phyloP scores from a whole-genome alignment of 2,113 vertebrate genomes.

The Anolis carolinensis region DNA sequence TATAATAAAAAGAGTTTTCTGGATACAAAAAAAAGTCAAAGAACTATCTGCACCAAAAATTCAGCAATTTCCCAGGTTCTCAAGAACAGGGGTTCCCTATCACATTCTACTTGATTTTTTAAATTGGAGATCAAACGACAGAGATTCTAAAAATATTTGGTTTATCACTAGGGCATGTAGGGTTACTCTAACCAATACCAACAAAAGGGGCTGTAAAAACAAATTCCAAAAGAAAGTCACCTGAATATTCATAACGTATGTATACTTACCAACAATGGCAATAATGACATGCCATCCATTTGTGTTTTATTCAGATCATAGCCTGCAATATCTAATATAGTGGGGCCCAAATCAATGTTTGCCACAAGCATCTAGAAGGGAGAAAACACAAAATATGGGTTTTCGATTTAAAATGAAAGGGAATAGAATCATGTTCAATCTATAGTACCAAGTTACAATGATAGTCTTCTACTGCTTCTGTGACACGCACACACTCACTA shows the following conservation, averaged over 20 bases:
- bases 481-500: not conserved
- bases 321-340: constrained; percentile 94
- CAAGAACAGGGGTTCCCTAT: not conserved
- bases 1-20: no score
- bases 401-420: constrained; percentile 12
- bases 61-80: not conserved
- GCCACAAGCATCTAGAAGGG: constrained; percentile 85
- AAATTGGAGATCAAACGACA: no score
- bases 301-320: constrained; percentile 87
- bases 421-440: not conserved
- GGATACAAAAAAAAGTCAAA: no score
- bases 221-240: not conserved
- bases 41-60: no score
- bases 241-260: rapidly evolving
- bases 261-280: constrained; percentile 87
- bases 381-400: not conserved
- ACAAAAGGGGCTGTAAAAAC: not conserved
- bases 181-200: not conserved
- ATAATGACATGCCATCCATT: constrained; percentile 95
- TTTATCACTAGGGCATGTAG: not conserved
- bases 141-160: not conserved
- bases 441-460: not conserved
- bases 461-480: no score
- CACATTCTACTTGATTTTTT: not conserved
- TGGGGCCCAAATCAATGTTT: constrained; percentile 95